Percentiles rank a stretch among this genome's conserved stretches.
These are phyloP conservation scores for Lycopodina hypogea DNA, from an alignment of 37 sponge, comb jelly and placozoan species.

Conservation along the genomic window DNA sequence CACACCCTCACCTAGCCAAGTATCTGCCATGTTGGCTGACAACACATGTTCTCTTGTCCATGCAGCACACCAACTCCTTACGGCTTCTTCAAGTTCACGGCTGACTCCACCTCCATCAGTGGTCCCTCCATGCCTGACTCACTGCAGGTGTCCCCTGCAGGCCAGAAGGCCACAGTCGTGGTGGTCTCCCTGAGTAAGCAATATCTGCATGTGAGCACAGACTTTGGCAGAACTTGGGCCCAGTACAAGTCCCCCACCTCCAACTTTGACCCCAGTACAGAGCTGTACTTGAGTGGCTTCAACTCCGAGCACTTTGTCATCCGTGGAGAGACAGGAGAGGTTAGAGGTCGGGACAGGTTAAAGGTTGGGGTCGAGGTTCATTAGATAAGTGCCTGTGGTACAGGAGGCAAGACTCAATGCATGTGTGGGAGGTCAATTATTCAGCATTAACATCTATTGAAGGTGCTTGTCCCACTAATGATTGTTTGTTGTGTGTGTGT, in stretches of 20 bases:
- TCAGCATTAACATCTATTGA: too few relatives aligned
- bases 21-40: too few relatives aligned
- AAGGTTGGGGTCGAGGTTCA: not conserved
- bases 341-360: not conserved
- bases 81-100: conserved; percentile 22
- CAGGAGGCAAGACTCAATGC: not conserved
- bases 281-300: conserved; percentile 28
- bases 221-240: conserved; percentile 39
- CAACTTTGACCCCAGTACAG: conserved; percentile 24
- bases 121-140: conserved; percentile 21
- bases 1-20: too few relatives aligned
- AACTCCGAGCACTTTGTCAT: conserved; percentile 36
- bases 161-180: conserved; percentile 13
- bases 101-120: not conserved
- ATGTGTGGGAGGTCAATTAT: too few relatives aligned
- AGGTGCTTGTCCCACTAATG: too few relatives aligned
- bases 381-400: not conserved
- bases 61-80: not conserved
- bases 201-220: conserved; percentile 29
- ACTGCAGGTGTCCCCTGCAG: conserved; percentile 32
- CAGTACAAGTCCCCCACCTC: conserved; percentile 18
- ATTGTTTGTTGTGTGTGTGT: too few relatives aligned
- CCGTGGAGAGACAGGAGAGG: not conserved
- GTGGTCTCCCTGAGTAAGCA: conserved; percentile 28
- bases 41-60: too few relatives aligned